These are phyloP conservation scores for Heliconius himera DNA, from an alignment of 1,140 invertebrate genomes.

Conservation along the genomic window DNA sequence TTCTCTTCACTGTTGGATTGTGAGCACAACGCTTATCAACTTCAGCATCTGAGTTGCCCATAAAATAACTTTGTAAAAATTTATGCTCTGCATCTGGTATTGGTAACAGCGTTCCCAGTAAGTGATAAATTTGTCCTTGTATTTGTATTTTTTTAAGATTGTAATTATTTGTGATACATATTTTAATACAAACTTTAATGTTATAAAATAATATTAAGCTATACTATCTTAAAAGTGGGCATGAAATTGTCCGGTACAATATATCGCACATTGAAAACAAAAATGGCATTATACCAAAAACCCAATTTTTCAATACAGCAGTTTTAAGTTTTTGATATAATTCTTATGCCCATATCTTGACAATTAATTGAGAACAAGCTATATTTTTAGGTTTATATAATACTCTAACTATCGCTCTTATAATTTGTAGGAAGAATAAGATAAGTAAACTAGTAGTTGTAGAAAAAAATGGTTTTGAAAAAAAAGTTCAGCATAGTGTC, in stretches of 20 bases:
- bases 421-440: no score
- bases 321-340: no score
- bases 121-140: constrained; percentile 23
- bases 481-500: no score
- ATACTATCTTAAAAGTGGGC: constrained; percentile 43
- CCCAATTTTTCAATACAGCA: no score
- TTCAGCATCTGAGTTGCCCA: constrained; percentile 36
- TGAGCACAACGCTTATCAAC: constrained; percentile 20
- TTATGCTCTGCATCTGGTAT: constrained; percentile 22
- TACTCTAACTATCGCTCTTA: no score
- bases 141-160: constrained; percentile 21
- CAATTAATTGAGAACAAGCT: no score
- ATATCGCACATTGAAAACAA: no score
- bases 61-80: constrained; percentile 26
- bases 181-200: constrained; percentile 1
- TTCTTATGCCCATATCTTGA: no score
- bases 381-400: no score
- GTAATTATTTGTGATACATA: constrained; percentile 18
- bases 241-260: constrained; percentile 35
- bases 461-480: no score
- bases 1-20: constrained; percentile 17
- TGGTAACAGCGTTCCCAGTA: constrained; percentile 21
- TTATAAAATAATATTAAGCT: constrained; percentile 2
- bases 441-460: no score
- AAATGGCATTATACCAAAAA: no score